Conservation (phyloP, 2,797 vertebrate species). For the Siniperca obscura region DNA sequence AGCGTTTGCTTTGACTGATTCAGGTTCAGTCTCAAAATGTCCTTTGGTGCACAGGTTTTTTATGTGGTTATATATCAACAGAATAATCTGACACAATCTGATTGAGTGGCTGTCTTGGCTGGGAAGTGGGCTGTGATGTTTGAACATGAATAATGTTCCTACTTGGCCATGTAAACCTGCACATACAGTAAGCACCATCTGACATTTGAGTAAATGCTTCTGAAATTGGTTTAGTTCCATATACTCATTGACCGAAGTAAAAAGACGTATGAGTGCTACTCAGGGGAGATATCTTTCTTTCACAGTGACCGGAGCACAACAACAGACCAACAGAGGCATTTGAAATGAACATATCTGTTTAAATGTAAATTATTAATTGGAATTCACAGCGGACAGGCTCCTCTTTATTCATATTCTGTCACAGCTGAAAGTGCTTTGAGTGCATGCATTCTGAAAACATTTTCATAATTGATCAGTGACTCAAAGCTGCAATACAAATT, state of each 20-base stretch:
- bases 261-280: slow-evolving; percentile 39
- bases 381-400: slow-evolving; percentile 27
- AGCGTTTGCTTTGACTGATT: slow-evolving; percentile 6
- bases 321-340: slow-evolving; percentile 36
- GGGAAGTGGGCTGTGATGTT: slow-evolving; percentile 52
- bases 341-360: slow-evolving; percentile 46
- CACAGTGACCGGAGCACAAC: slow-evolving; percentile 33
- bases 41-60: slow-evolving; percentile 36
- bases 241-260: slow-evolving; percentile 35
- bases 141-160: slow-evolving; percentile 69
- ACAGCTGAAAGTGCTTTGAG: slow-evolving; percentile 43
- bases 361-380: slow-evolving; percentile 57
- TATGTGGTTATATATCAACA: slow-evolving; percentile 60
- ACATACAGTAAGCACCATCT: slow-evolving; percentile 46
- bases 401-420: slow-evolving; percentile 30
- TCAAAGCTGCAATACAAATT: slow-evolving; percentile 61
- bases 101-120: slow-evolving; percentile 57
- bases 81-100: slow-evolving; percentile 49
- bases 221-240: slow-evolving; percentile 64
- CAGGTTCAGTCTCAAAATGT: slow-evolving; percentile 22
- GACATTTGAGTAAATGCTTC: slow-evolving; percentile 64
- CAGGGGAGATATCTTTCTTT: slow-evolving; percentile 15
- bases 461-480: slow-evolving; percentile 56
- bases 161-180: slow-evolving; percentile 61
- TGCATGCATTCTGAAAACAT: slow-evolving; percentile 36